Evolutionary conservation across 2,113 vertebrate genomes (phyloP).

Genomic region (Micronisus gabar): DNA sequence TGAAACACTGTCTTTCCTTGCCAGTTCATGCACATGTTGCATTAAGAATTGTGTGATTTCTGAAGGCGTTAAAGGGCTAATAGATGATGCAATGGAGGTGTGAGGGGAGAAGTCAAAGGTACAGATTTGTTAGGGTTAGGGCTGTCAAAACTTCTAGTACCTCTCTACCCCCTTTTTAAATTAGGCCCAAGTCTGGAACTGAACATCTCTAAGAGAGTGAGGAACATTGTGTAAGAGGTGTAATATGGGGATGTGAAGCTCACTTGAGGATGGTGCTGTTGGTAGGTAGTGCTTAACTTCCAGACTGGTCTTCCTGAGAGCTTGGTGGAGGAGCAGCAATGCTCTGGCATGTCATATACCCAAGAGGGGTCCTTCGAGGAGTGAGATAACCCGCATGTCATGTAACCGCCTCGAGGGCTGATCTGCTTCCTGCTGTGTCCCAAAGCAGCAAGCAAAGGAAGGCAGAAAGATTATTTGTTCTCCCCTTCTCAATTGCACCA

Average conservation of each 20-base stretch:
- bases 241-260: neutral
- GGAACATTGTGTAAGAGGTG: neutral
- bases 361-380: neutral
- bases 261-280: neutral
- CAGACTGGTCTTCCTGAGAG: neutral
- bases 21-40: accelerated
- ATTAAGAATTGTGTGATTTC: neutral
- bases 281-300: neutral
- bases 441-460: neutral
- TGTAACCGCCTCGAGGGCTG: neutral
- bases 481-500: neutral
- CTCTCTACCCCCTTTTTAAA: neutral
- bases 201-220: neutral
- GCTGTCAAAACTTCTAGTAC: neutral
- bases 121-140: neutral
- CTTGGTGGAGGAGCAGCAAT: neutral
- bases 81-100: neutral
- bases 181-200: neutral
- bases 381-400: neutral
- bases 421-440: neutral
- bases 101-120: neutral
- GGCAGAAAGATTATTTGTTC: neutral
- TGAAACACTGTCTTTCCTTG: neutral
- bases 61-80: neutral
- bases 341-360: neutral